Percentiles rank a stretch among this genome's conserved stretches.
Evolutionary conservation across 2,113 vertebrate species (phyloP).

Genomic region (Peromyscus polionotus): DNA sequence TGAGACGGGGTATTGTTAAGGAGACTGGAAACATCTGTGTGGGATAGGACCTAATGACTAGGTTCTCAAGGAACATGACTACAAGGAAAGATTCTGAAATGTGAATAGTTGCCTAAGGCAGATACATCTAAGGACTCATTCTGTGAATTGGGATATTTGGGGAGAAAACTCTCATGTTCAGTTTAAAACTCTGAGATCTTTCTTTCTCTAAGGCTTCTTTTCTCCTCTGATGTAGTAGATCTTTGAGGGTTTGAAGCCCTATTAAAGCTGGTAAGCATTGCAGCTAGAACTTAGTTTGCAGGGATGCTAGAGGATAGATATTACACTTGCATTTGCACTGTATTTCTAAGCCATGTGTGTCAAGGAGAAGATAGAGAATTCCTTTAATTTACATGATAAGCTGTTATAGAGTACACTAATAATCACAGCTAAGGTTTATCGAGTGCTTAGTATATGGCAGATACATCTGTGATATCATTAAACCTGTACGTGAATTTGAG

Average conservation of each 20-base stretch:
- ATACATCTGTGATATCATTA: conserved; percentile 24
- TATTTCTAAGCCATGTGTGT: neutral
- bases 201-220: neutral
- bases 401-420: neutral
- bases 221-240: neutral
- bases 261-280: conserved; percentile 33
- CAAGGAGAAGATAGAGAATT: neutral
- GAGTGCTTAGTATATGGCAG: conserved; percentile 3
- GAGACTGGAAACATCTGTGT: conserved; percentile 27
- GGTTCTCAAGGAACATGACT: neutral
- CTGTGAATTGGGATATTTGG: conserved; percentile 35
- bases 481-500: neutral
- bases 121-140: neutral
- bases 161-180: conserved; percentile 3
- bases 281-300: neutral
- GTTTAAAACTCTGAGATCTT: conserved; percentile 20
- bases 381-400: conserved; percentile 26
- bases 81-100: conserved; percentile 22
- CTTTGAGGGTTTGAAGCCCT: neutral
- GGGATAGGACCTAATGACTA: conserved; percentile 29
- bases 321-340: conserved; percentile 10
- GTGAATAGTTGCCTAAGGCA: neutral
- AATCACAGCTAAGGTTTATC: conserved; percentile 10
- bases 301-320: neutral
- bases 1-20: neutral